A percentile compares a stretch with the other conserved stretches of the same genome.
phyloP scores from a whole-genome alignment of 2,797 vertebrate genomes.

The Remorina albescens region DNA sequence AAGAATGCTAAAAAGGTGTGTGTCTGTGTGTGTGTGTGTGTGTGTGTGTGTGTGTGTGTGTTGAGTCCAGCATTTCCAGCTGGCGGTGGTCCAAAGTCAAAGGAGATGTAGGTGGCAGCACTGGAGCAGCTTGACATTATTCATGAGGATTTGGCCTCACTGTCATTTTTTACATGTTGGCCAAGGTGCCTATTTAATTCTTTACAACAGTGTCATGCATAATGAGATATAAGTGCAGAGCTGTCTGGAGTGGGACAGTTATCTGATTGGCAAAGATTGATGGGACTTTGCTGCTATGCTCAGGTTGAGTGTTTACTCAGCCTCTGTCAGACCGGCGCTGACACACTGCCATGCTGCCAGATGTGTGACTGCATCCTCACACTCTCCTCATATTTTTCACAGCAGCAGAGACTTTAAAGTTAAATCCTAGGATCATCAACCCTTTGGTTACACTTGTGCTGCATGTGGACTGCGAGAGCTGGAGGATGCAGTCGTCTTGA shows the following conservation, averaged over 20 bases:
- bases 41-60: neutral
- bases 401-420: neutral
- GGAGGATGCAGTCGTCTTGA: neutral
- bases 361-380: neutral
- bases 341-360: constrained; percentile 1
- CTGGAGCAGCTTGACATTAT: constrained; percentile 29
- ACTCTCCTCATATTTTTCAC: neutral
- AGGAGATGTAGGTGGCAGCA: constrained; percentile 16
- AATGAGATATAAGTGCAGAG: constrained; percentile 11
- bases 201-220: constrained; percentile 6
- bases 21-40: neutral
- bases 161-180: constrained; percentile 37
- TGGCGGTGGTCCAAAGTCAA: constrained; percentile 18
- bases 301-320: neutral
- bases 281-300: neutral
- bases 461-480: neutral
- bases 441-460: neutral
- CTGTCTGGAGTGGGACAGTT: neutral
- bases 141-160: constrained; percentile 21
- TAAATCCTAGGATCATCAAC: neutral
- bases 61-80: constrained; percentile 15
- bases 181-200: constrained; percentile 22
- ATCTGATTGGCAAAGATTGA: neutral
- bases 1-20: constrained; percentile 22
- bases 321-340: neutral